Evolutionary conservation across 2,888 invertebrate genomes (phyloP).

Genomic region (Drosophila merina): DNA sequence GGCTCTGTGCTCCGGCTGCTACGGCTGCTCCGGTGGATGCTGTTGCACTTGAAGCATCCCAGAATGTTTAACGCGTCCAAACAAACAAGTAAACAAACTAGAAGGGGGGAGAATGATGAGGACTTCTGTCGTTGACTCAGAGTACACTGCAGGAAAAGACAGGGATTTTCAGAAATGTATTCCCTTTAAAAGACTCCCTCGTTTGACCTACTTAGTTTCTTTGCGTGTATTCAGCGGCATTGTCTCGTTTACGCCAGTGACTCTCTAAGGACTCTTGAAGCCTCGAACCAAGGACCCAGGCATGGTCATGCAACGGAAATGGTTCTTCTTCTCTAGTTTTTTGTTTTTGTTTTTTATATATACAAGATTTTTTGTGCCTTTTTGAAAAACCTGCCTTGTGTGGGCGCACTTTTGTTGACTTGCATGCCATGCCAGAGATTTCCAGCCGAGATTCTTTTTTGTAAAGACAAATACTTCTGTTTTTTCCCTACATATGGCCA

Average conservation of each 20-base stretch:
- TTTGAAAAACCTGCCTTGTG: constrained; percentile 30
- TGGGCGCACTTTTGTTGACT: constrained; percentile 28
- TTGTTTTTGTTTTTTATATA: background rate
- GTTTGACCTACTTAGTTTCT: constrained; percentile 1
- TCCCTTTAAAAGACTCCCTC: background rate
- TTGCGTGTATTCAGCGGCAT: constrained; percentile 35
- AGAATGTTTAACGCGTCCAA: constrained; percentile 67
- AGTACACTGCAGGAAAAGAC: background rate
- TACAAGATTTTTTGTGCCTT: constrained; percentile 3
- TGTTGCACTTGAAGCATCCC: constrained; percentile 50
- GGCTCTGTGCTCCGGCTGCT: constrained; percentile 37
- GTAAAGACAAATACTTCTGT: constrained; percentile 15
- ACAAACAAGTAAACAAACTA: constrained; percentile 42
- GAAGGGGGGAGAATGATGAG: constrained; percentile 7
- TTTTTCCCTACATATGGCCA: constrained; percentile 32
- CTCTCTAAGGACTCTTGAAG: constrained; percentile 68
- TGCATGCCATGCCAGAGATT: constrained; percentile 47
- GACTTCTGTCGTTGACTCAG: constrained; percentile 29
- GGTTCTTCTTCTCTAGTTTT: constrained; percentile 11
- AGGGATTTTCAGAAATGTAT: background rate
- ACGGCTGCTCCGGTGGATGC: constrained; percentile 12
- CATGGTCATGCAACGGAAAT: constrained; percentile 56
- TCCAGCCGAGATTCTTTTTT: constrained; percentile 57
- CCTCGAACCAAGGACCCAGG: constrained; percentile 1
- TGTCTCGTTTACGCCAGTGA: constrained; percentile 73